phyloP scores from a whole-genome alignment of 2,888 invertebrate species.

The Agrilus cyanescens region DNA sequence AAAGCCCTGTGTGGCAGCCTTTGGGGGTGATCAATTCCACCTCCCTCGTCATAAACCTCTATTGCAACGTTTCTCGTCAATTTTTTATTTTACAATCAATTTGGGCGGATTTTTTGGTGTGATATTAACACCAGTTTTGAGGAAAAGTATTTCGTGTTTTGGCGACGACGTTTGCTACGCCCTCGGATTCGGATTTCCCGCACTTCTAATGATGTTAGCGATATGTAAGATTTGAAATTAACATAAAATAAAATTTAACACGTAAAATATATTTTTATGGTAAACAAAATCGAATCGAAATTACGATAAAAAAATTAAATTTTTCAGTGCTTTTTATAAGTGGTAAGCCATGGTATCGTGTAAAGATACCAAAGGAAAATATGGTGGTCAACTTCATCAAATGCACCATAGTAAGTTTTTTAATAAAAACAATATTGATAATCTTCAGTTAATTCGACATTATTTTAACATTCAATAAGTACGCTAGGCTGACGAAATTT shows the following conservation, averaged over 20 bases:
- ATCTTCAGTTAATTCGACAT: conserved; percentile 1
- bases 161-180: conserved; percentile 60
- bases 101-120: conserved; percentile 51
- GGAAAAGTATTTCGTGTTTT: conserved; percentile 53
- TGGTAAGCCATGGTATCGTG: conserved; percentile 58
- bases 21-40: conserved; percentile 75
- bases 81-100: conserved; percentile 76
- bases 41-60: conserved; percentile 55
- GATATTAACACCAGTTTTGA: conserved; percentile 60
- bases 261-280: no score
- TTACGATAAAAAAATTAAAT: not conserved
- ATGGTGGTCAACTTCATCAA: conserved; percentile 56
- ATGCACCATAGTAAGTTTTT: conserved; percentile 54
- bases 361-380: conserved; percentile 60
- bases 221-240: conserved; percentile 40
- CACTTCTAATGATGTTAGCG: conserved; percentile 55
- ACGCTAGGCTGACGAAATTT: conserved; percentile 13
- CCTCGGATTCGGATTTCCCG: conserved; percentile 68
- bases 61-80: conserved; percentile 63
- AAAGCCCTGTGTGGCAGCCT: conserved; percentile 78
- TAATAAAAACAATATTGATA: conserved; percentile 13
- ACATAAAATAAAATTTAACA: not conserved
- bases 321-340: conserved; percentile 55
- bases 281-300: no score
- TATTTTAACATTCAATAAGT: conserved; percentile 15